Evolutionary conservation across 2,888 invertebrate species (phyloP).

Genomic region (Hirtodrosophila cameraria): DNA sequence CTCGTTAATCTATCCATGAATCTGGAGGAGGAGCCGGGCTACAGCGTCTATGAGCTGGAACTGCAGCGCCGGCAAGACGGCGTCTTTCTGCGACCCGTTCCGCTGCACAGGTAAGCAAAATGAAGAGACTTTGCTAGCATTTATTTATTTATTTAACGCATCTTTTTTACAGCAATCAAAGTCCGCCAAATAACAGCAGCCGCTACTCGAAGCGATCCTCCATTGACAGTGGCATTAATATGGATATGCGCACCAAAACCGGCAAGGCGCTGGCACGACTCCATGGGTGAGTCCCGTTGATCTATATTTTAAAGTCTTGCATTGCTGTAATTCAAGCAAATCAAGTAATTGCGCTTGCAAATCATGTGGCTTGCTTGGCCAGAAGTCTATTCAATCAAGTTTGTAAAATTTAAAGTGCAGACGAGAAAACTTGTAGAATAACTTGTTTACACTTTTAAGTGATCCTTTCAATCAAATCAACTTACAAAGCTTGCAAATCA

Average conservation of each 20-base stretch:
- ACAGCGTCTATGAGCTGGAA: conserved; percentile 73
- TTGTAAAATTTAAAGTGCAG: too few species aligned
- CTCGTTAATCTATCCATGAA: conserved; percentile 77
- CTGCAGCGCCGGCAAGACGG: conserved; percentile 87
- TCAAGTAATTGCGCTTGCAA: too few species aligned
- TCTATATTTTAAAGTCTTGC: too few species aligned
- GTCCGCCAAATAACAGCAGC: conserved; percentile 82
- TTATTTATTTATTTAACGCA: background rate
- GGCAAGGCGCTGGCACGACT: conserved; percentile 85
- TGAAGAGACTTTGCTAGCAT: background rate
- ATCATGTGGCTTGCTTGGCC: too few species aligned
- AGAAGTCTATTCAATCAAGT: too few species aligned
- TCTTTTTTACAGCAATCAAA: conserved; percentile 78
- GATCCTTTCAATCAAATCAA: too few species aligned
- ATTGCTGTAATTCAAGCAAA: too few species aligned
- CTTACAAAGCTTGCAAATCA: too few species aligned
- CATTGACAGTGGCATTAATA: conserved; percentile 91
- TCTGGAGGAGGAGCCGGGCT: conserved; percentile 61
- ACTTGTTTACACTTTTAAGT: too few species aligned
- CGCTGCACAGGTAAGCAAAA: conserved; percentile 85
- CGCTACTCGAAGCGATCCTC: conserved; percentile 89
- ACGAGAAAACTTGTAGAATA: too few species aligned
- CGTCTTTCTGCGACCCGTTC: conserved; percentile 89
- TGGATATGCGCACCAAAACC: conserved; percentile 85
- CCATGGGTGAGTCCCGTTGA: conserved; percentile 69